Evolutionary conservation across 1,140 invertebrate genomes (phyloP).

Genomic region (Scaptodrosophila lebanonensis): DNA sequence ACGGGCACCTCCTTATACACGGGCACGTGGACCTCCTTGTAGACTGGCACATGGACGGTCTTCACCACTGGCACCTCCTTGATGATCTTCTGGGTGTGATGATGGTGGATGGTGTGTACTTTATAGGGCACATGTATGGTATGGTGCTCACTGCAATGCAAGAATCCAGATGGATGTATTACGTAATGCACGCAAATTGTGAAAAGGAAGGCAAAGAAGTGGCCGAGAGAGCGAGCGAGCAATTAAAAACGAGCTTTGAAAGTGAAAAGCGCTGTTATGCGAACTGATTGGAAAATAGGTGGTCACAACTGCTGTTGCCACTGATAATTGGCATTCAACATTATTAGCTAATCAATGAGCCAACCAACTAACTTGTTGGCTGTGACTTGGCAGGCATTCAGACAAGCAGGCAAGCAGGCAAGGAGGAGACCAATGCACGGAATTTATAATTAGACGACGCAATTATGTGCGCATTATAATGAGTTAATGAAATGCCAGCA

Average conservation of each 20-base stretch:
- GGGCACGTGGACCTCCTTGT: constrained; percentile 57
- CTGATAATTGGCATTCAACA: constrained; percentile 44
- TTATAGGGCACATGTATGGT: constrained; percentile 82
- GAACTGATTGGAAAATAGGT: not conserved
- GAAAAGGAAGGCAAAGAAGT: not conserved
- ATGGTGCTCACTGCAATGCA: constrained; percentile 79
- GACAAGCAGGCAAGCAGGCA: constrained; percentile 10
- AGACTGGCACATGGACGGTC: constrained; percentile 60
- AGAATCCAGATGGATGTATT: constrained; percentile 3
- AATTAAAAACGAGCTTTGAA: constrained; percentile 48
- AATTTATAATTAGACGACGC: constrained; percentile 59
- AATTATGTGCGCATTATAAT: constrained; percentile 67
- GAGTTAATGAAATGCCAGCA: constrained; percentile 45
- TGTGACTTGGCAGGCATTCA: constrained; percentile 42
- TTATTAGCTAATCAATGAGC: constrained; percentile 58
- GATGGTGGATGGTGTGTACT: constrained; percentile 83
- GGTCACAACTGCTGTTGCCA: no score
- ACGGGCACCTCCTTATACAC: constrained; percentile 65
- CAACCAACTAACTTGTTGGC: constrained; percentile 15
- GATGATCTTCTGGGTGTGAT: constrained; percentile 80
- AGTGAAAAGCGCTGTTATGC: constrained; percentile 1
- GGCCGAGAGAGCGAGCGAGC: constrained; percentile 8
- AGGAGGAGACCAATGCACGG: constrained; percentile 44
- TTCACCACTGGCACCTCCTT: constrained; percentile 68
- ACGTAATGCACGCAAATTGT: not conserved